Conservation (phyloP, 1,140 invertebrate species). For the Pseudomyrmex cubaensis region DNA sequence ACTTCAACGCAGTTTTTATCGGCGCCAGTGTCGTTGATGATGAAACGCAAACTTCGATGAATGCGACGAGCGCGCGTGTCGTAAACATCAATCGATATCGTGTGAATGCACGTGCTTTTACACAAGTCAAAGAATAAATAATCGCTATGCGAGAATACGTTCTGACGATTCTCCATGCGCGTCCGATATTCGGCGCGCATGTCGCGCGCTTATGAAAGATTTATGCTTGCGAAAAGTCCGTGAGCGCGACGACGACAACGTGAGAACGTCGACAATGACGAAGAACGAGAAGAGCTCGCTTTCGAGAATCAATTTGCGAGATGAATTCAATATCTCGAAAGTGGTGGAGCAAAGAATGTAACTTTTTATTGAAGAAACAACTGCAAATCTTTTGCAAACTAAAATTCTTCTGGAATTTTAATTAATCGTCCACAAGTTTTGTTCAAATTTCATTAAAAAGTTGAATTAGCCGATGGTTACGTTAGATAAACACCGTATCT, state of each 20-base stretch:
- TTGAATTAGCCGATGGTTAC: not conserved
- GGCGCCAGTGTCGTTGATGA: not conserved
- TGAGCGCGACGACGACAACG: not conserved
- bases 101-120: slow-evolving; percentile 52
- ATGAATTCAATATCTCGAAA: slow-evolving; percentile 26
- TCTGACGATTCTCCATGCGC: slow-evolving; percentile 42
- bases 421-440: not conserved
- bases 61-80: not conserved
- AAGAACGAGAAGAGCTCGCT: slow-evolving; percentile 25
- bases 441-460: no score
- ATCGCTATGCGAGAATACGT: slow-evolving; percentile 17
- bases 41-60: slow-evolving; percentile 7
- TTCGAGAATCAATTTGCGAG: slow-evolving; percentile 60
- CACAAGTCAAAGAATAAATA: slow-evolving; percentile 23
- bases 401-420: not conserved
- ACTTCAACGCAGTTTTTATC: not conserved
- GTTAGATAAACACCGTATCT: not conserved
- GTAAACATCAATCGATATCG: slow-evolving; percentile 36
- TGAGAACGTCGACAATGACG: not conserved
- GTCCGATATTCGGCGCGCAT: slow-evolving; percentile 6
- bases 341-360: not conserved
- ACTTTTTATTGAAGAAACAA: not conserved
- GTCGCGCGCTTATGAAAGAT: slow-evolving; percentile 65
- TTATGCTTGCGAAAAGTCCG: slow-evolving; percentile 60
- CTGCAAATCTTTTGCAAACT: not conserved